Evolutionary conservation across 2,888 invertebrate species (phyloP), one percentile per base, ranked within the genome.

Genomic region (Calameuta pallipes): DNA sequence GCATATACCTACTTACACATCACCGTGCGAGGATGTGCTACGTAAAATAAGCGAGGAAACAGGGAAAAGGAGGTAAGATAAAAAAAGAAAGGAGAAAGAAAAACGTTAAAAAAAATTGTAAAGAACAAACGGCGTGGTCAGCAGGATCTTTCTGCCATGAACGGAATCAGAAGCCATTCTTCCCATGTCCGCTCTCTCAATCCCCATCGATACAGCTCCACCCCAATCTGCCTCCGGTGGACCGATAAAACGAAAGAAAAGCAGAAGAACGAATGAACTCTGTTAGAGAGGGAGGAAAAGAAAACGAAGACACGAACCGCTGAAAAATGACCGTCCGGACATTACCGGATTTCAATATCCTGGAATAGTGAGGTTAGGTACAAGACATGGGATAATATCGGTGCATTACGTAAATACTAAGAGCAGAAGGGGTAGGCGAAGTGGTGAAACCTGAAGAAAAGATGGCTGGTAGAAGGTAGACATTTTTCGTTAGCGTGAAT

Each of bases 151-250:
- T 85, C 83, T 82, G 81, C 37, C 83, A 76, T 81, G 82, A 86
- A 85, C 83, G 82, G 85, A 87, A 88, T 87, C 85, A 86, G 86
- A 84, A 82, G 75, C 86, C 80, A 87, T 88, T 88, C 86, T 88
- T 86, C 84, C 80, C 34, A 76, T 76, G 80, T 78, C 81, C 81
- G 80, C 84, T 83, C 84, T 83, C 83, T 82, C 71, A 34, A 71
- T 31, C 33, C 71, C 71, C 71, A 23, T 56, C 41, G 41, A 56
- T 56, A 56, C 41, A 56, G 41, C 41, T 56, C 41, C 41, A 56
- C 41, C 41, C 23, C 41, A 56, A 9, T 23, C 41, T 9, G 23
- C 23, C 41, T 56, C 41, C 41, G 15, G 23, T 56, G 23, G 9
- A 56, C 41, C 41, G 41, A 56, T 23, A 56, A 56, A 56, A 56